These are phyloP conservation scores for Chanos chanos DNA, from an alignment of 2,797 vertebrate genomes.

Conservation along the genomic window DNA sequence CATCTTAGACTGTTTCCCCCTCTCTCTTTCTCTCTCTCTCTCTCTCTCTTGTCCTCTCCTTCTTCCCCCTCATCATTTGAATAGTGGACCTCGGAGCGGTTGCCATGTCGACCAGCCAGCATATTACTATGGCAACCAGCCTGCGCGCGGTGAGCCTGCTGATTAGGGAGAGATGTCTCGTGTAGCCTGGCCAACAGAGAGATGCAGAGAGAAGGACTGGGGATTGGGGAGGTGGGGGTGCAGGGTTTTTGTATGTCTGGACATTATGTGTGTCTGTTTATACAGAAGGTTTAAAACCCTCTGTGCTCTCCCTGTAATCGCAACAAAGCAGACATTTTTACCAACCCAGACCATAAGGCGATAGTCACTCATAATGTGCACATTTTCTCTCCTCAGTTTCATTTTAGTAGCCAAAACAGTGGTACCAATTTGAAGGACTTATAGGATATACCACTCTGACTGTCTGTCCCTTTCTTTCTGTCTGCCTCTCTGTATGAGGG, in stretches of 20 bases:
- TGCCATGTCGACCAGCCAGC: constrained; percentile 99
- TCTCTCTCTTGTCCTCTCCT: constrained; percentile 47
- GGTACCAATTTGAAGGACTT: no score
- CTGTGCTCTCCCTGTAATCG: constrained; percentile 47
- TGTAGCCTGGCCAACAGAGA: constrained; percentile 75
- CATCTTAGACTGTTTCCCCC: constrained; percentile 20
- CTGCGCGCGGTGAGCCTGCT: constrained; percentile 81
- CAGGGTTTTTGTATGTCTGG: constrained; percentile 52
- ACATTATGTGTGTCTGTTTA: constrained; percentile 51
- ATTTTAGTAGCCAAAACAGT: no score
- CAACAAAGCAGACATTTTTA: constrained; percentile 51
- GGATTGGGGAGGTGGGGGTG: constrained; percentile 53
- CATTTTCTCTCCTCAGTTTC: constrained; percentile 29
- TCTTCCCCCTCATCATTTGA: constrained; percentile 83
- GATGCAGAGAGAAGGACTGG: constrained; percentile 57
- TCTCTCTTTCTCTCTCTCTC: constrained; percentile 42
- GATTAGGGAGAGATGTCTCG: constrained; percentile 83
- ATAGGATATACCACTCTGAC: no score
- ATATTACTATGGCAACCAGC: constrained; percentile 96
- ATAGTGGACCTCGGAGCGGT: constrained; percentile 98
- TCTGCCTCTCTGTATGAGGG: constrained; percentile 4
- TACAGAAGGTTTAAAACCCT: constrained; percentile 42
- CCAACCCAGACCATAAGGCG: constrained; percentile 28
- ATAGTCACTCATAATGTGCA: constrained; percentile 24
- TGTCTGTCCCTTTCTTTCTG: constrained; percentile 22